Percentiles rank a stretch among this genome's conserved stretches.
phyloP scores from a whole-genome alignment of 2,797 vertebrate genomes.

The Myotis planiceps region DNA sequence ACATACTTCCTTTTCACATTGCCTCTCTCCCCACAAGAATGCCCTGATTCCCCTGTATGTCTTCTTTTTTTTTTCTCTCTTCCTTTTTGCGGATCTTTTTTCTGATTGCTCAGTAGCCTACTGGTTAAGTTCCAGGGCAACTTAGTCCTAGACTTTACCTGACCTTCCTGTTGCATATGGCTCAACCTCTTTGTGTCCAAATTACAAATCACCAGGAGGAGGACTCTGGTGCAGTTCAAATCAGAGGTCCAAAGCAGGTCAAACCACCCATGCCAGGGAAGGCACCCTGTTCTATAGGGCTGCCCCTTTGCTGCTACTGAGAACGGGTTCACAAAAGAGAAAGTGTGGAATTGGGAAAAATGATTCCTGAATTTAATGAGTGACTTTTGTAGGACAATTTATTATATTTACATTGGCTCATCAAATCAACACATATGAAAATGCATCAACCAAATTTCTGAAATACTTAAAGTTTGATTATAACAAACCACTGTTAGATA shows the following conservation, averaged over 20 bases:
- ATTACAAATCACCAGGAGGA: neutral
- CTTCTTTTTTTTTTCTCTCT: neutral
- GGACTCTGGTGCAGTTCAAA: neutral
- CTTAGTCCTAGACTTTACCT: neutral
- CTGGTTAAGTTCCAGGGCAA: neutral
- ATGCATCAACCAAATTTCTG: neutral
- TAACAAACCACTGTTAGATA: neutral
- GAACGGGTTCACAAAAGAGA: neutral
- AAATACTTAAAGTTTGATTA: conserved; percentile 1
- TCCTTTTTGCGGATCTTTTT: neutral
- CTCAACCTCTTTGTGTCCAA: neutral
- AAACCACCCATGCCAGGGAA: neutral
- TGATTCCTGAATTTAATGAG: neutral
- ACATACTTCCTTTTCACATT: neutral
- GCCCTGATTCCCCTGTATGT: neutral
- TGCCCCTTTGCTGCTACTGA: neutral
- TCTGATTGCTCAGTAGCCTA: neutral
- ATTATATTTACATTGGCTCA: neutral
- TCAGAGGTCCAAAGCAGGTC: neutral
- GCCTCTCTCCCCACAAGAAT: neutral
- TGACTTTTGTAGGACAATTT: neutral
- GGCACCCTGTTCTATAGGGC: neutral
- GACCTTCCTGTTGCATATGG: neutral
- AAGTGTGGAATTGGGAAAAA: neutral
- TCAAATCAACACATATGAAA: neutral